A percentile compares a stretch with the other conserved stretches of the same genome.
Evolutionary conservation across 2,113 vertebrate genomes (phyloP).

Genomic region (Uria aalge): DNA sequence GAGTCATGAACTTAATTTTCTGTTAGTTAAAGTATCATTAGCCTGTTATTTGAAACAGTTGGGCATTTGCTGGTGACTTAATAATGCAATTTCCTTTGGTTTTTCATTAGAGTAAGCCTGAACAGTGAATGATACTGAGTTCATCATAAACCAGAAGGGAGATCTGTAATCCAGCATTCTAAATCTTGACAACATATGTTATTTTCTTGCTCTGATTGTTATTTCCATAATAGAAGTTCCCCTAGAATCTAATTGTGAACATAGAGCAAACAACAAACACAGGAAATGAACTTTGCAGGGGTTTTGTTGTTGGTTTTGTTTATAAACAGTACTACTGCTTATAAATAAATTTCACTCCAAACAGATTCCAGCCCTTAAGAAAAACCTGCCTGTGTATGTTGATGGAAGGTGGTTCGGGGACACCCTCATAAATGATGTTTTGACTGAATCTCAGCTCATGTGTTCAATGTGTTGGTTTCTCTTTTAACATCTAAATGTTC

Average conservation of each 20-base stretch:
- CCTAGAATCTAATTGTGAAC: not conserved
- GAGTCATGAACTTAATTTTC: not conserved
- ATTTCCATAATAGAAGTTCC: not conserved
- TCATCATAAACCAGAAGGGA: not conserved
- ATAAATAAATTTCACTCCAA: not conserved
- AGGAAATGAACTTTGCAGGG: not conserved
- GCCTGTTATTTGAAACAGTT: not conserved
- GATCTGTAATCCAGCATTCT: not conserved
- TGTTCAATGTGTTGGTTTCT: not conserved
- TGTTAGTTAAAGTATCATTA: not conserved
- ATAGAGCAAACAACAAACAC: not conserved
- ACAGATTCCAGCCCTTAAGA: not conserved
- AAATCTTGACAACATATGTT: not conserved
- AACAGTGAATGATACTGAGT: not conserved
- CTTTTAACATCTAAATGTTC: not conserved
- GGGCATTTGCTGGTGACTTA: not conserved
- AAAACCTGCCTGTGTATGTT: not conserved
- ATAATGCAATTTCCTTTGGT: not conserved
- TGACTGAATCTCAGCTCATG: not conserved
- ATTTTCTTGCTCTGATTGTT: not conserved
- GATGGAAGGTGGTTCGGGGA: not conserved
- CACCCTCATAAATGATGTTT: rapidly evolving
- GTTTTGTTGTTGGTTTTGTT: not conserved
- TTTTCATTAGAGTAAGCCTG: not conserved
- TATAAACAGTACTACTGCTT: not conserved